Conservation (phyloP, 2,888 invertebrate species). For the Conchocele bisecta region DNA sequence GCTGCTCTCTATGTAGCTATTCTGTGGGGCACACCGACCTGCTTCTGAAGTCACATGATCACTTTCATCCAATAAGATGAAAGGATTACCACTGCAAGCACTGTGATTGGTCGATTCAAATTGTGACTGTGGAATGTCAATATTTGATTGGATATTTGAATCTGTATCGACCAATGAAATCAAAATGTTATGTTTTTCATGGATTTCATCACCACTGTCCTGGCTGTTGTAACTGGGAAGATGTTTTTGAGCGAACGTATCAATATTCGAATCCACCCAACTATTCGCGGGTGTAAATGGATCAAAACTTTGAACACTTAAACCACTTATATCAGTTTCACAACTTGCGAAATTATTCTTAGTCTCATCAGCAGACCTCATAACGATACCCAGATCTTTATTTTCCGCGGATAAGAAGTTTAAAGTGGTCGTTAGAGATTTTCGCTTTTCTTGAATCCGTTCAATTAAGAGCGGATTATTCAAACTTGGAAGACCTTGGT, state of each 20-base stretch:
- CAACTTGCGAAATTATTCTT: neutral
- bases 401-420: constrained; percentile 10
- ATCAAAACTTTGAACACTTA: no score
- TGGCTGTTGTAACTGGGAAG: no score
- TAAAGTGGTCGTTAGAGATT: constrained; percentile 28
- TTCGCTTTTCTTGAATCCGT: constrained; percentile 78
- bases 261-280: neutral
- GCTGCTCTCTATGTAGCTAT: no score
- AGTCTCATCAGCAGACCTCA: neutral
- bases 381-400: constrained; percentile 1
- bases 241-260: neutral
- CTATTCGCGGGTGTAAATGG: constrained; percentile 83
- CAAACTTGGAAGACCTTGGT: constrained; percentile 79
- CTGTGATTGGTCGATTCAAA: no score
- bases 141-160: no score
- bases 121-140: no score
- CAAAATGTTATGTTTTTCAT: neutral
- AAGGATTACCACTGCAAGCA: no score
- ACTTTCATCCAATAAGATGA: no score
- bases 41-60: no score
- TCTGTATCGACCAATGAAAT: constrained; percentile 1
- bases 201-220: neutral
- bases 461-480: constrained; percentile 82
- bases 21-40: no score
- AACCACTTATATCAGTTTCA: neutral